These are phyloP conservation scores for Pseudomyrmex cubaensis DNA, from an alignment of 1,140 invertebrate genomes.

Conservation along the genomic window DNA sequence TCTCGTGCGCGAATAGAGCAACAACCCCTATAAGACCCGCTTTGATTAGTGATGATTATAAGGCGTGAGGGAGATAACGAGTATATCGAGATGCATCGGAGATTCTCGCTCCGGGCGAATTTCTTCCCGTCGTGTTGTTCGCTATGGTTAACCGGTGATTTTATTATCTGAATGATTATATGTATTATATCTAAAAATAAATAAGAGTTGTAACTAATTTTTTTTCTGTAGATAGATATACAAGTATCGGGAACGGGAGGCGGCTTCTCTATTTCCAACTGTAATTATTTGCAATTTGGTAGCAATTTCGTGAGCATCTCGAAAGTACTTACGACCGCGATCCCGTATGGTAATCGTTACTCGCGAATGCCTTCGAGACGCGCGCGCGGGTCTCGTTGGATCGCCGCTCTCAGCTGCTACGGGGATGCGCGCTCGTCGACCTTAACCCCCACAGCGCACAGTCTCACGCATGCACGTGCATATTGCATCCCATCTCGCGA, in stretches of 20 bases:
- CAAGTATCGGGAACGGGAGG: background rate
- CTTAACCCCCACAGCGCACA: conserved; percentile 54
- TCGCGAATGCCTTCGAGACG: conserved; percentile 57
- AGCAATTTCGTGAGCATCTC: conserved; percentile 59
- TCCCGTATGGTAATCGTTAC: conserved; percentile 70
- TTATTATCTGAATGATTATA: background rate
- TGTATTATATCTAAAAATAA: background rate
- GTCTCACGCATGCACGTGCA: conserved; percentile 50
- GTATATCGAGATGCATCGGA: background rate
- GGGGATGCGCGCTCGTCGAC: conserved; percentile 54
- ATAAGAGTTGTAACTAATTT: background rate
- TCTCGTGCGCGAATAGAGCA: background rate
- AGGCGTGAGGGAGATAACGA: background rate
- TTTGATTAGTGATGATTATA: background rate
- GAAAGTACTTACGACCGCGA: conserved; percentile 34
- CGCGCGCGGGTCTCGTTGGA: conserved; percentile 55
- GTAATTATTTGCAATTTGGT: conserved; percentile 49
- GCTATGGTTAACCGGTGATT: background rate
- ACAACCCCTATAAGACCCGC: background rate
- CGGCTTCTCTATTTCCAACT: background rate
- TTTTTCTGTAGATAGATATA: background rate
- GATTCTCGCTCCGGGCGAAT: background rate
- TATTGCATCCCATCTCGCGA: conserved; percentile 54
- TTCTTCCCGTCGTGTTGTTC: background rate
- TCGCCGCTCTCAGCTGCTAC: conserved; percentile 68